Base-by-base conservation (phyloP, 2,888 invertebrate species). In the Idaea biselata region DNA sequence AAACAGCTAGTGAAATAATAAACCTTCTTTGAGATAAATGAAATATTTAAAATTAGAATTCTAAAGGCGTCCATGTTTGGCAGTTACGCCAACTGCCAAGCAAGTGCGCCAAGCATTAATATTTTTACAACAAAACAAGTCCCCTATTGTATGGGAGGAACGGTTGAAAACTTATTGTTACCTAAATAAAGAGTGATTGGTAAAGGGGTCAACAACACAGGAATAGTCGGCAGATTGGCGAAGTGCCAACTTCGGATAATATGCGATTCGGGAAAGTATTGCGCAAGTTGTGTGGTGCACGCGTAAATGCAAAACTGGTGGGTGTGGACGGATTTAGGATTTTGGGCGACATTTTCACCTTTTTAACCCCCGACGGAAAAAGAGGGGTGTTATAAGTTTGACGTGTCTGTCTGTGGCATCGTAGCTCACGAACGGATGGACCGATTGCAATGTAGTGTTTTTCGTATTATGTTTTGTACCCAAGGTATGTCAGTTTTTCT, bases 121-220 rank as follows among this genome's bases (percentile, higher is more conserved):
- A 44, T 44, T 44, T 32, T 8, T 44, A 25, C 25, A 44, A 44
- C 44, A 44, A 44, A 11, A 44, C 11, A 44, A 44, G 44, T 44
- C 14, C 44, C 18, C 56, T 18, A 56, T 56, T 56, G 56, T 56
- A 56, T 56, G 18, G 56, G 56, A 55, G 58, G 58, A 64, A 58
- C 61, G 5, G 58, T 58, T 59, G 55, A 62, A 66, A 58, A 60
- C 55, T 62, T 73, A 79, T 82, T 83, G 82, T 83, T 78, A 75
- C 73, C 72, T 68, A 63, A 69, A 71, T 70, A 68, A 64, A 71
- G 69, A 71, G 67, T 70, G 69, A 72, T 75, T 67, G 73, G 67
- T 75, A 78, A 79, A 73, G 80, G 75, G 84, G 84, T 81, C 83
- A 73, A 74, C 76, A 82, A 75, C 78, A 82, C 78, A 82, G 81